Evolutionary conservation across 2,113 vertebrate species (phyloP), one percentile per base, ranked within the genome.

Genomic region (Ceyx cyanopectus): DNA sequence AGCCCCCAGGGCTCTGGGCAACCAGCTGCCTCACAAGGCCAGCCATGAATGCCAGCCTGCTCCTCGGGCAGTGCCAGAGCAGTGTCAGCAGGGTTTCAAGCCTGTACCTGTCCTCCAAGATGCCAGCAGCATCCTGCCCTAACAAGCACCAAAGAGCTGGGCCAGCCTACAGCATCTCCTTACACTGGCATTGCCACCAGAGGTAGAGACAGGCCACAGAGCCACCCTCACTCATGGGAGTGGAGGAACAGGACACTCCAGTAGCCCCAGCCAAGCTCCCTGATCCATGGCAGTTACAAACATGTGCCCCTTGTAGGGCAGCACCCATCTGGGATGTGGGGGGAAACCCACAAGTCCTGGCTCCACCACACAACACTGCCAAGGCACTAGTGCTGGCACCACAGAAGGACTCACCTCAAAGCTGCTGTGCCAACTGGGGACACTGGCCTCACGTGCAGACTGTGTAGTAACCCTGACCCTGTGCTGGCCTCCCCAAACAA

Each of bases 371-470:
- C 14, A 18, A 50, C 1, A 0, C 56, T 76, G 45, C 29, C 63
- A 10, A 0, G 0, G 60, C 26, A 11, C 7, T 27, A 18, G 11
- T 27, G 23, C 9, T 0, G 1, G 73, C 50, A 41, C 29, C 30
- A 17, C 29, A 24, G 41, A 34, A n/a, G 61, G 61, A 27, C 58
- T 53, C 48, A 10, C 10, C 57, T 58, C 70, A 62, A 85, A 81
- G 43, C 48, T 1, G 0, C 21, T 5, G 1, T 9, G 8, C 8
- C 2, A 1, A 2, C 12, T 5, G 1, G 13, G 23, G 74, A 48
- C 74, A 34, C 22, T 2, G 0, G 32, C 34, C 37, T 70, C 6
- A 2, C 0, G 2, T 12, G 17, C 5, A 9, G 45, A 53, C 41
- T 12, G 17, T 2, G 1, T 8, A 18, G 68, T 40, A 85, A 16